phyloP scores from a whole-genome alignment of 92 coral and sea anemone genomes.

The Parazoanthus darwini region DNA sequence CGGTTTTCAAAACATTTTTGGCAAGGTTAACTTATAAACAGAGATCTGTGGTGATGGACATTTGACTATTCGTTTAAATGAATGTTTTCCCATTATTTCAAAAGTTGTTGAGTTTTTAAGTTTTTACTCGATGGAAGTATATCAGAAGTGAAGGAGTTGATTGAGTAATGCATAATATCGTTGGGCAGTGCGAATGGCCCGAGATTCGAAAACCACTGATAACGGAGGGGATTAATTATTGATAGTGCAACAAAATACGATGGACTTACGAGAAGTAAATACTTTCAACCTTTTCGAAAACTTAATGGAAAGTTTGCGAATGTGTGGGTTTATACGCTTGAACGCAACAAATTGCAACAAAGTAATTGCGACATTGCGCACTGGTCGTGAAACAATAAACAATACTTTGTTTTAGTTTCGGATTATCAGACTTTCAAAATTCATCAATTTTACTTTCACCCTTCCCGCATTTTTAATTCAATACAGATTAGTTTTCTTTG shows the following conservation, averaged over 20 bases:
- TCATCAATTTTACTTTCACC: constrained; percentile 4
- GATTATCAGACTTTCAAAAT: not conserved
- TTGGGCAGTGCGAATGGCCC: not conserved
- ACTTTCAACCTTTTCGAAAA: not conserved
- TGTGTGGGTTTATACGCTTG: not conserved
- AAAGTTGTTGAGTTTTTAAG: not conserved
- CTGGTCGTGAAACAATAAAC: not conserved
- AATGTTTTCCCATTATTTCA: constrained; percentile 5
- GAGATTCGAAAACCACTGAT: not conserved
- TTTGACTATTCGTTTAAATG: not conserved
- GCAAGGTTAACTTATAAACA: not conserved
- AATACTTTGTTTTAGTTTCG: constrained; percentile 1
- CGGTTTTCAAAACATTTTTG: not conserved
- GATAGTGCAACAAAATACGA: not conserved
- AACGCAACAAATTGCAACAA: constrained; percentile 14
- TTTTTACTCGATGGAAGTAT: not conserved
- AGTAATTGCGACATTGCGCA: not conserved
- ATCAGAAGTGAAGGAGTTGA: too few species aligned
- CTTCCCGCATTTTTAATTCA: constrained; percentile 4
- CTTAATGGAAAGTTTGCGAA: not conserved
- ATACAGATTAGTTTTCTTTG: not conserved
- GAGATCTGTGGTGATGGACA: not conserved
- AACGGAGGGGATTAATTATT: constrained; percentile 24
- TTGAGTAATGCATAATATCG: not conserved
- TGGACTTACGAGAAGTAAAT: not conserved